A percentile compares a stretch with the other conserved stretches of the same genome.
Conservation (phyloP, 92 coral and sea anemone genomes). For the Paramuricea clavata region DNA sequence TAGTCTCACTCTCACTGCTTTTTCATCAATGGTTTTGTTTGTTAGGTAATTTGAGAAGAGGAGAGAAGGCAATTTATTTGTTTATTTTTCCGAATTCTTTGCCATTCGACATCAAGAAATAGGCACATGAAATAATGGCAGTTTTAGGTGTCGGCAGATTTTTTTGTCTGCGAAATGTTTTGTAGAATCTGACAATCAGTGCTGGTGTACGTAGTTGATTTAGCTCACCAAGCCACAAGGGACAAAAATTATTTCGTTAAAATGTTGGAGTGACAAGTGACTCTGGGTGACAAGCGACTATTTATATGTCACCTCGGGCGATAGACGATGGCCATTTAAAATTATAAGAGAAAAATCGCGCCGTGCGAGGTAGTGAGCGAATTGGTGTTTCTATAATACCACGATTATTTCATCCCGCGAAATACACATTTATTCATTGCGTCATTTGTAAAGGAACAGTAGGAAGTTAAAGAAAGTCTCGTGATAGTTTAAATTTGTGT, state of each 20-base stretch:
- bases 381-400: neutral
- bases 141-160: neutral
- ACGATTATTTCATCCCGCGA: neutral
- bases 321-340: neutral
- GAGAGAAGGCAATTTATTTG: neutral
- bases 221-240: neutral
- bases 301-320: conserved; percentile 15
- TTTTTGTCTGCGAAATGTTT: neutral
- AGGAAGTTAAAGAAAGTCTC: neutral
- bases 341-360: neutral
- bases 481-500: neutral
- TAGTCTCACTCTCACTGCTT: neutral
- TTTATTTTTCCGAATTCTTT: neutral
- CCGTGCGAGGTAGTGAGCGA: neutral
- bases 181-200: too few relatives aligned
- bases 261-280: neutral
- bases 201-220: neutral
- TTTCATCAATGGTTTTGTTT: conserved; percentile 1
- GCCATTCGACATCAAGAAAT: neutral
- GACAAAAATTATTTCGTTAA: neutral
- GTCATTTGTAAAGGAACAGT: neutral
- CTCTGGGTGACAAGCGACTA: neutral
- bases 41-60: conserved; percentile 19
- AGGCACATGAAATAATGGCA: neutral
- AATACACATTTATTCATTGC: neutral